Conservation (phyloP, 2,888 invertebrate genomes). For the Cheilosia vernalis region DNA sequence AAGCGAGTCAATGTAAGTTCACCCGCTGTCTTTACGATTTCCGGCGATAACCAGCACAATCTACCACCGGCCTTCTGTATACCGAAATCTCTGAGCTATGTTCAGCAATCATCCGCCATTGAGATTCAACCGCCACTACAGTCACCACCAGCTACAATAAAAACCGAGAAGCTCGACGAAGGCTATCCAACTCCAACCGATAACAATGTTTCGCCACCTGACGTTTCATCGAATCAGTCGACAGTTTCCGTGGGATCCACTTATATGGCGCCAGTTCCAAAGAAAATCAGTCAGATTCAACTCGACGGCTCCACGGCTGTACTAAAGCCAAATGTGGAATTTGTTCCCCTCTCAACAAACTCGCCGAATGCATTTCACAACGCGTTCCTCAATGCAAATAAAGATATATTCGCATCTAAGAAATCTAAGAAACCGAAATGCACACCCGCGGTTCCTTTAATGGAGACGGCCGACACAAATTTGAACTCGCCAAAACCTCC, state of each 20-base stretch:
- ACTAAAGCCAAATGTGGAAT: slow-evolving; percentile 2
- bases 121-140: background rate
- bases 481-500: too few relatives aligned
- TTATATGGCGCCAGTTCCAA: background rate
- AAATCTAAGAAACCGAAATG: background rate
- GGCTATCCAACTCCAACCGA: background rate
- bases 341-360: background rate
- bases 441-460: background rate
- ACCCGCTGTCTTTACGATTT: slow-evolving; percentile 37
- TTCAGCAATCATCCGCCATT: background rate
- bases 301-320: slow-evolving; percentile 17
- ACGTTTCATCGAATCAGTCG: background rate
- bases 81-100: background rate
- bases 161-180: slow-evolving; percentile 23
- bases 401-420: background rate
- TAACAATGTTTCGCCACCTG: background rate
- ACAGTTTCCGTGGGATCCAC: background rate
- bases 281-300: background rate
- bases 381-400: background rate
- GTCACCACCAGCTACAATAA: background rate
- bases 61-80: slow-evolving; percentile 34
- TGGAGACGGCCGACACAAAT: too few relatives aligned
- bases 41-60: slow-evolving; percentile 6
- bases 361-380: background rate
- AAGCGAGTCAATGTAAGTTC: background rate